phyloP scores from a whole-genome alignment of 2,888 invertebrate species.

The Rhagium mordax region DNA sequence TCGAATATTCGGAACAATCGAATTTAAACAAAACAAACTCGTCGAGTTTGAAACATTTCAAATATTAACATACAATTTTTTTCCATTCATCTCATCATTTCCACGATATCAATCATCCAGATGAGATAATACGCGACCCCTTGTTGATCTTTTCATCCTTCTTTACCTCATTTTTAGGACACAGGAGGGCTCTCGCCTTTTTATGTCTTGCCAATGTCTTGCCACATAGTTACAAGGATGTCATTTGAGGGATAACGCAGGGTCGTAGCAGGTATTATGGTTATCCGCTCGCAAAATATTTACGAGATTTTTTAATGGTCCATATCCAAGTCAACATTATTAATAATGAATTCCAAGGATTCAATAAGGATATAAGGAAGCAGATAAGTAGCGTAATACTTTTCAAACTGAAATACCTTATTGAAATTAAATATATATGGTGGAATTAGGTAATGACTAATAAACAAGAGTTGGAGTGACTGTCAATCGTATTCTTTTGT shows the following conservation, averaged over 20 bases:
- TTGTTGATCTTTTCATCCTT: slow-evolving; percentile 17
- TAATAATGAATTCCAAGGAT: background rate
- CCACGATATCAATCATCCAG: slow-evolving; percentile 20
- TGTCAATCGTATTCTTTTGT: no score
- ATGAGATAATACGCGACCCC: slow-evolving; percentile 20
- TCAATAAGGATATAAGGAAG: no score
- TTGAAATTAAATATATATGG: no score
- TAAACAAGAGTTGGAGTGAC: no score
- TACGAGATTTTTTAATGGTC: background rate
- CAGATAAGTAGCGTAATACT: no score
- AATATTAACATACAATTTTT: slow-evolving; percentile 16
- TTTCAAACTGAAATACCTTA: no score
- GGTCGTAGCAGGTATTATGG: background rate
- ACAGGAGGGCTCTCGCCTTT: slow-evolving; percentile 6
- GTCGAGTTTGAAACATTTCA: background rate
- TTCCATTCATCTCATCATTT: background rate
- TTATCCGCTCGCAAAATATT: background rate
- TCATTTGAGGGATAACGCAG: background rate
- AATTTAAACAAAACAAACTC: slow-evolving; percentile 1
- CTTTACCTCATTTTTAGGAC: slow-evolving; percentile 5
- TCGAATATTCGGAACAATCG: background rate
- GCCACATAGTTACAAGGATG: background rate
- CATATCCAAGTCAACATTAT: background rate
- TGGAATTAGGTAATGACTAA: no score
- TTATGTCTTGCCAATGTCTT: background rate